Percentiles rank a stretch among this genome's conserved stretches.
These are phyloP conservation scores for Rhadinocentrus ornatus DNA, from an alignment of 2,797 vertebrate species.

Conservation along the genomic window DNA sequence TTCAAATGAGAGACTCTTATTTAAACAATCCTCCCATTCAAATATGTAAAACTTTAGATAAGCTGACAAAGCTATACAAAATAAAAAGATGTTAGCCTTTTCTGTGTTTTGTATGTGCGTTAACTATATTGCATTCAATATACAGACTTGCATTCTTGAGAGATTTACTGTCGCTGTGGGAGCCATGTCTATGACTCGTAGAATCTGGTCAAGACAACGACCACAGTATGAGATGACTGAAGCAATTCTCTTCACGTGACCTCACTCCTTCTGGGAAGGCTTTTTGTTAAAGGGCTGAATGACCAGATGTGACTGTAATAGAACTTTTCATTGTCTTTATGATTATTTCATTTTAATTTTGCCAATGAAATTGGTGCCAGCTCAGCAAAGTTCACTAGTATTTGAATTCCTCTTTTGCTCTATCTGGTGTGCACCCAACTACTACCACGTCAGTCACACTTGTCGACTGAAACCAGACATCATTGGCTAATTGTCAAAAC, in stretches of 20 bases:
- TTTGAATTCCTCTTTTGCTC: slow-evolving; percentile 34
- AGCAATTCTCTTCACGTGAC: slow-evolving; percentile 57
- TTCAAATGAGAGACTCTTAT: background rate
- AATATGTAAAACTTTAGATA: too few species aligned
- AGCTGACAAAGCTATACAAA: background rate
- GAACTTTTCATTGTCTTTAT: background rate
- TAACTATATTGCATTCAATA: slow-evolving; percentile 29
- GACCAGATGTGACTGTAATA: slow-evolving; percentile 6
- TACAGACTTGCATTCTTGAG: slow-evolving; percentile 55
- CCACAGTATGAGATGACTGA: slow-evolving; percentile 51
- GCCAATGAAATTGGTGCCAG: background rate
- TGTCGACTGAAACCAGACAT: slow-evolving; percentile 57
- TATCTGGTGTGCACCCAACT: slow-evolving; percentile 26
- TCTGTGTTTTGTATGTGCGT: slow-evolving; percentile 25
- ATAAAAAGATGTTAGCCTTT: slow-evolving; percentile 12
- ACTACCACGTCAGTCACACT: slow-evolving; percentile 45
- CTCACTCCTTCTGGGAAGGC: slow-evolving; percentile 48
- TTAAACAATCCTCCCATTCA: slow-evolving; percentile 1
- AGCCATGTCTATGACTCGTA: slow-evolving; percentile 24
- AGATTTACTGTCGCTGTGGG: slow-evolving; percentile 34
- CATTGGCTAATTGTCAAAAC: slow-evolving; percentile 69
- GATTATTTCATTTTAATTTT: too few species aligned
- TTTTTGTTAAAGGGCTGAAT: slow-evolving; percentile 26
- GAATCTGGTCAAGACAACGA: slow-evolving; percentile 67
- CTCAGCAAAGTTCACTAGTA: slow-evolving; percentile 23